Percentiles rank a stretch among this genome's conserved stretches.
phyloP scores from a whole-genome alignment of 2,113 vertebrate genomes.

The Turdus rufiventris region DNA sequence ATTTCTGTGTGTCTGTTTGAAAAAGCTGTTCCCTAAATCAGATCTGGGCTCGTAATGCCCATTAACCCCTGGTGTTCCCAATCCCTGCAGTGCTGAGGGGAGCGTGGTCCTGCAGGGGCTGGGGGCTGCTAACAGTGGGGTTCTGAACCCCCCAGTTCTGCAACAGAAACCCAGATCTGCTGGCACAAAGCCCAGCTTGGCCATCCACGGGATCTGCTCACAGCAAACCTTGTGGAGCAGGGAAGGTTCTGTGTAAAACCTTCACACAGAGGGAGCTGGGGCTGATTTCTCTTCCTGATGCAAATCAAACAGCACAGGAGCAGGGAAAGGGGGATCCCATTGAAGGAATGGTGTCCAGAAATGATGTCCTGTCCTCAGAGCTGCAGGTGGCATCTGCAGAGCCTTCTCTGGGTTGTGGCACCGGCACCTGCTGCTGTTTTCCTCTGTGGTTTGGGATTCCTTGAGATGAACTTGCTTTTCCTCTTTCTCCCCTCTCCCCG shows the following conservation, averaged over 20 bases:
- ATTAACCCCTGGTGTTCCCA: neutral
- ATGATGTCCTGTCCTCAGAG: neutral
- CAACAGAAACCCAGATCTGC: neutral
- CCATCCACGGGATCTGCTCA: neutral
- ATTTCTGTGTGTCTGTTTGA: neutral
- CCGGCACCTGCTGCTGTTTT: neutral
- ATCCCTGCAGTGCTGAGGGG: rapidly evolving
- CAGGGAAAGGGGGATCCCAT: neutral
- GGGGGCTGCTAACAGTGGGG: neutral
- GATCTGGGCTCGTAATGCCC: rapidly evolving
- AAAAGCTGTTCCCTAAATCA: neutral
- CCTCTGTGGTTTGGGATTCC: neutral
- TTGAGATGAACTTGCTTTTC: neutral
- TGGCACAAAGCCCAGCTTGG: neutral
- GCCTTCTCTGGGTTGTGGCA: neutral
- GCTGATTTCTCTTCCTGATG: neutral
- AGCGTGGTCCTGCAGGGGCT: neutral
- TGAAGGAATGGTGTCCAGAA: neutral
- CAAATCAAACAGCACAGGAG: neutral
- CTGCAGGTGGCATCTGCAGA: neutral
- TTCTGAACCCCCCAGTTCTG: neutral
- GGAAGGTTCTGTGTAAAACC: neutral
- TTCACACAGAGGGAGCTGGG: neutral
- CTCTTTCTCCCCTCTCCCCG: neutral
- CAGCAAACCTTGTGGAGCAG: neutral